Evolutionary conservation across 1,140 invertebrate genomes (phyloP).

Genomic region (Sesamia nonagrioides): DNA sequence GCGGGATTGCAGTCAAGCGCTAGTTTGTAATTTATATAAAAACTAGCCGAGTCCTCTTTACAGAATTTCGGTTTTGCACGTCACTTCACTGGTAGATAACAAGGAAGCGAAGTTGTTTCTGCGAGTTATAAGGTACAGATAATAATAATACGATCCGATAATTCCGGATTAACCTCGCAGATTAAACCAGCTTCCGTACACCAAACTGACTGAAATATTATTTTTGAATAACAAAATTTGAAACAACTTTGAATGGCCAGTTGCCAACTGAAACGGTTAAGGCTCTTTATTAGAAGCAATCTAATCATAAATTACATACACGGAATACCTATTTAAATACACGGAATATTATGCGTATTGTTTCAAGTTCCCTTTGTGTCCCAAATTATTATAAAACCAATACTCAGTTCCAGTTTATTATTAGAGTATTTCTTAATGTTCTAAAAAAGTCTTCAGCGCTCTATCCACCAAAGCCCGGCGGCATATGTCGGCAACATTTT

Average conservation of each 20-base stretch:
- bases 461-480: too few relatives aligned
- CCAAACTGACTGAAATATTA: too few relatives aligned
- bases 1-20: too few relatives aligned
- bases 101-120: not conserved
- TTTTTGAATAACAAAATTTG: conserved; percentile 1
- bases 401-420: not conserved
- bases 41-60: not conserved
- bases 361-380: conserved; percentile 8
- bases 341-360: conserved; percentile 11
- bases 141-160: not conserved
- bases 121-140: not conserved
- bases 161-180: not conserved
- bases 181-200: not conserved
- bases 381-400: conserved; percentile 13
- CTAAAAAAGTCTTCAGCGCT: conserved; percentile 34
- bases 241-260: conserved; percentile 1
- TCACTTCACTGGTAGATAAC: not conserved
- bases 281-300: conserved; percentile 11
- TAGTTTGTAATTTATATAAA: too few relatives aligned
- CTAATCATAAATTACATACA: conserved; percentile 1
- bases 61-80: not conserved
- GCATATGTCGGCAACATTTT: too few relatives aligned
- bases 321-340: too few relatives aligned
- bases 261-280: not conserved
- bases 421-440: conserved; percentile 13